Conservation (phyloP, 1,140 invertebrate genomes). For the Drosophila parabipectinata region DNA sequence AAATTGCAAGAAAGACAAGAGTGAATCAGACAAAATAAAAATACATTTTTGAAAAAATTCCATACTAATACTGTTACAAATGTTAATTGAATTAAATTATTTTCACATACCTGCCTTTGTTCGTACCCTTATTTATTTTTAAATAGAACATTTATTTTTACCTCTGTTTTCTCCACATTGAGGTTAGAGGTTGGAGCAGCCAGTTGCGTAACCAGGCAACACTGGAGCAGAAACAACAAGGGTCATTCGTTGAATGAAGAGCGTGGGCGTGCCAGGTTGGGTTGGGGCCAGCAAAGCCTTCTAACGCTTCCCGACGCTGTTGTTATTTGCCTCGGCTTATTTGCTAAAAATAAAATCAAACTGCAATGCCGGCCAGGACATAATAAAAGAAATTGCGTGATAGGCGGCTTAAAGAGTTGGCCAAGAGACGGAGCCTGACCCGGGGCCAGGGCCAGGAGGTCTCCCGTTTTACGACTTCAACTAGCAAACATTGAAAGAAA, state of each 20-base stretch:
- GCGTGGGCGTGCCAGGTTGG: background rate
- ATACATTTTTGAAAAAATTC: background rate
- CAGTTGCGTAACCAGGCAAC: slow-evolving; percentile 69
- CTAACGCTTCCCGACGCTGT: slow-evolving; percentile 21
- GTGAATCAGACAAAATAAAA: background rate
- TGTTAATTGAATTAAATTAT: background rate
- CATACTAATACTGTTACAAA: background rate
- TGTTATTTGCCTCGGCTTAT: slow-evolving; percentile 76
- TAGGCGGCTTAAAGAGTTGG: slow-evolving; percentile 61
- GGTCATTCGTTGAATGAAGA: slow-evolving; percentile 55
- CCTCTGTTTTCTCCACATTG: background rate
- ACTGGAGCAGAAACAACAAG: slow-evolving; percentile 33
- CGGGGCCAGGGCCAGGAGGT: slow-evolving; percentile 6
- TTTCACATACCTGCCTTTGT: background rate
- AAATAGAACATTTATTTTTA: background rate
- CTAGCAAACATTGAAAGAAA: slow-evolving; percentile 2
- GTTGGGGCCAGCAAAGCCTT: slow-evolving; percentile 18
- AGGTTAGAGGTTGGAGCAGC: slow-evolving; percentile 4
- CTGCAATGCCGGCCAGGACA: slow-evolving; percentile 56
- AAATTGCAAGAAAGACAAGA: background rate
- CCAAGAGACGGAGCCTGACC: slow-evolving; percentile 32
- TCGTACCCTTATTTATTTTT: background rate
- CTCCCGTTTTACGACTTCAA: slow-evolving; percentile 32
- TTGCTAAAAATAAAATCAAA: slow-evolving; percentile 81
- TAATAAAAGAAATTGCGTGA: slow-evolving; percentile 76